Evolutionary conservation across 1,140 invertebrate species (phyloP), one percentile per base, ranked within the genome.

Genomic region (Brachionus calyciflorus): DNA sequence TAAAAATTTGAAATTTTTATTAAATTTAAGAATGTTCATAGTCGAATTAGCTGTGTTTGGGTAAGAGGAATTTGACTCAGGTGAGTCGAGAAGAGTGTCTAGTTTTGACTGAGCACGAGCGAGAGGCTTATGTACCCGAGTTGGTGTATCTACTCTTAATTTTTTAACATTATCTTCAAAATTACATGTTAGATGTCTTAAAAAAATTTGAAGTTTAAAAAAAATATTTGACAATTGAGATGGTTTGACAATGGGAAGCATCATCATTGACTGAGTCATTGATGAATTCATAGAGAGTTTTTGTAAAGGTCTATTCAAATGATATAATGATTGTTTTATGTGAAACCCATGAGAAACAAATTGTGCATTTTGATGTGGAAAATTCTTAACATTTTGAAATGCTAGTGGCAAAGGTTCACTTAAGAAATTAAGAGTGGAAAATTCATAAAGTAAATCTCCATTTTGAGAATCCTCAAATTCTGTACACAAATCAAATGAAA

Each of bases 401-500:
- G 44, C 24, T 1, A 51, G n/a, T 10, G 69, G 69, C 44, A 73
- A 40, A 12, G 69, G 69, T 55, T 73, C 69, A 12, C 44, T 73
- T 4, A 73, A 1, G 41, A 51, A 73, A 40, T 73, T 73, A 7
- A 73, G 30, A 14, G 19, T 19, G 5, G 69, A 26, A 55, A 73
- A 73, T 51, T 73, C 69, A 17, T 73, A 73, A n/a, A 49, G 21
- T 33, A 73, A 37, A 37, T 60, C 55, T 0, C 60, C 40, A n/a
- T 65, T 65, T 28, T 5, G 5, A 0, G 10, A 91, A 30, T 89
- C 88, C 77, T 92, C 91, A 82, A 89, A 91, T 86, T 90, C 84
- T 76, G 90, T 88, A 81, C 91, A 92, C 14, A 93, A 86, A 81
- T 91, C 89, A 57, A 88, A 83, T 1, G 91, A 89, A 80, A 83